A percentile compares a stretch with the other conserved stretches of the same genome.
phyloP scores from a whole-genome alignment of 2,888 invertebrate species.

The Phlogophora meticulosa region DNA sequence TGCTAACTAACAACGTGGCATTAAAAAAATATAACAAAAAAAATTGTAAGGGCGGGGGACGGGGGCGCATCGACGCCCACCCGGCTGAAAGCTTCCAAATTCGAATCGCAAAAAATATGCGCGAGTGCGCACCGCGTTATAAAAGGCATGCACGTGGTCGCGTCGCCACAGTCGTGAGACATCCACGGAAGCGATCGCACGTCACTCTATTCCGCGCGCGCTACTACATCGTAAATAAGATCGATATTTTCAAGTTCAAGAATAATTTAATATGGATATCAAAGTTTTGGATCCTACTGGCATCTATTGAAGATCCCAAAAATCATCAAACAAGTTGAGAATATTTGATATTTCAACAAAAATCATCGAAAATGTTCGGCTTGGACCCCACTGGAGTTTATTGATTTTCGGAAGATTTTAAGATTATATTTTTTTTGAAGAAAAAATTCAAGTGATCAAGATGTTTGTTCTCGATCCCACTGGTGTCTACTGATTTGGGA shows the following conservation, averaged over 20 bases:
- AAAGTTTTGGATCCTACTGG: slow-evolving; percentile 89
- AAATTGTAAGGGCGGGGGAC: slow-evolving; percentile 85
- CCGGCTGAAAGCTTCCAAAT: slow-evolving; percentile 90
- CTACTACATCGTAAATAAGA: slow-evolving; percentile 86
- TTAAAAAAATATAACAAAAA: slow-evolving; percentile 76
- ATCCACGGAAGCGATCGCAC: slow-evolving; percentile 77
- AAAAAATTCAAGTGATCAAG: slow-evolving; percentile 70
- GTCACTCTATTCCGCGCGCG: slow-evolving; percentile 76
- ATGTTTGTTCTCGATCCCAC: slow-evolving; percentile 86
- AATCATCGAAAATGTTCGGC: slow-evolving; percentile 77
- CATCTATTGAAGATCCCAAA: slow-evolving; percentile 80
- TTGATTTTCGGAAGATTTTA: slow-evolving; percentile 68
- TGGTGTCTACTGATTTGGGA: slow-evolving; percentile 78
- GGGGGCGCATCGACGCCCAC: slow-evolving; percentile 85
- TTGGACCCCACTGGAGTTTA: slow-evolving; percentile 87
- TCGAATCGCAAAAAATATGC: slow-evolving; percentile 89
- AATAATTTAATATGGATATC: slow-evolving; percentile 82
- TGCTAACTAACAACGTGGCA: slow-evolving; percentile 77
- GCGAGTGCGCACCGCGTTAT: slow-evolving; percentile 85
- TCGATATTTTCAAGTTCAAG: slow-evolving; percentile 84
- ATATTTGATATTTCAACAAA: slow-evolving; percentile 51
- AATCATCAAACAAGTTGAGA: slow-evolving; percentile 56
- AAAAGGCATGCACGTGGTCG: slow-evolving; percentile 87
- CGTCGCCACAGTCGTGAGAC: slow-evolving; percentile 83
- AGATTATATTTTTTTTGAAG: slow-evolving; percentile 52